Percentiles rank a stretch among this genome's conserved stretches.
Evolutionary conservation across 2,888 invertebrate genomes (phyloP).

Genomic region (Drosophila colorata): DNA sequence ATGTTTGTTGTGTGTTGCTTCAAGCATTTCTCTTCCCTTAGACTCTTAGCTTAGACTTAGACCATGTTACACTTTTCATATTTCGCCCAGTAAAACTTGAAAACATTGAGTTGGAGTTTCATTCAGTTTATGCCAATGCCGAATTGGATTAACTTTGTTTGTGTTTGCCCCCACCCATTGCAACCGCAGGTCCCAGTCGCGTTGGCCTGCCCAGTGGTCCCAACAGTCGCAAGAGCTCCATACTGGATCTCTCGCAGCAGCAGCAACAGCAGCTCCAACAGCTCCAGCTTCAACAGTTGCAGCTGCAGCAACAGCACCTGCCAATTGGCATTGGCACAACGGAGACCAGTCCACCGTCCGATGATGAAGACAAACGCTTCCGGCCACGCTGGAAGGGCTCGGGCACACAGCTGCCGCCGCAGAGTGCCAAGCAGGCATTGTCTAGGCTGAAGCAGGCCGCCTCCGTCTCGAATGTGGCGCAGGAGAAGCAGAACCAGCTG

Average conservation of each 20-base stretch:
- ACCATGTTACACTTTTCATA: constrained; percentile 44
- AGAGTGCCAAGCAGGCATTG: constrained; percentile 81
- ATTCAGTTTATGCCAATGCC: constrained; percentile 30
- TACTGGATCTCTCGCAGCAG: constrained; percentile 86
- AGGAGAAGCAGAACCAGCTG: constrained; percentile 63
- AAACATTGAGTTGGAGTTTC: constrained; percentile 65
- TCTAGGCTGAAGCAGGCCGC: constrained; percentile 83
- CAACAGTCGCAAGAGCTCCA: constrained; percentile 87
- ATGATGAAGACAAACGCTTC: constrained; percentile 85
- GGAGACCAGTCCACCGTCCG: constrained; percentile 87
- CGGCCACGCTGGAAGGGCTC: constrained; percentile 85
- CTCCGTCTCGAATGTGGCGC: constrained; percentile 82
- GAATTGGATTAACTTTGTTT: constrained; percentile 7
- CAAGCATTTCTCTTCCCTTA: constrained; percentile 20
- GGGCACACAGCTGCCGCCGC: constrained; percentile 74
- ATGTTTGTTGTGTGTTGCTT: constrained; percentile 51
- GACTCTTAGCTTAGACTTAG: constrained; percentile 25
- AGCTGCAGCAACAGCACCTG: constrained; percentile 75
- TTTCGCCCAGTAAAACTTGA: constrained; percentile 58
- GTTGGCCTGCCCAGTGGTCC: constrained; percentile 82
- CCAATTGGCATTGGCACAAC: constrained; percentile 85
- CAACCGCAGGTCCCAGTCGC: constrained; percentile 84
- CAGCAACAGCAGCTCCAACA: constrained; percentile 82
- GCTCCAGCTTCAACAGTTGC: constrained; percentile 48
- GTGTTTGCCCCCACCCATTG: neutral